Evolutionary conservation across 2,888 invertebrate species (phyloP).

Genomic region (Herminia tarsipennalis): DNA sequence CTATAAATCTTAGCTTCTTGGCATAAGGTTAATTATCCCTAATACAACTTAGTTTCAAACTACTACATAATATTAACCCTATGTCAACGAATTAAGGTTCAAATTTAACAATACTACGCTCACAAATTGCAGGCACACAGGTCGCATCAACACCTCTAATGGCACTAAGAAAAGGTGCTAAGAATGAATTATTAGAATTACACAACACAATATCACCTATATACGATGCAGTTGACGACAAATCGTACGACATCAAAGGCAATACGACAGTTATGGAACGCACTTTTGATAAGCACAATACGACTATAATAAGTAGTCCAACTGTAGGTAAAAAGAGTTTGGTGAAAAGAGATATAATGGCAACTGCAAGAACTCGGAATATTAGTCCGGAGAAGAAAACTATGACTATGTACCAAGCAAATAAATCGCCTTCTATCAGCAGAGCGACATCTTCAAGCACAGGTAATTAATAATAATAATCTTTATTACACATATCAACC

Average conservation of each 20-base stretch:
- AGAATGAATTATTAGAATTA: constrained; percentile 63
- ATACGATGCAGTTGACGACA: constrained; percentile 68
- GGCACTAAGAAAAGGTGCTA: constrained; percentile 53
- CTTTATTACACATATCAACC: too few species aligned
- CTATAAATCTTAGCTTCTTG: too few species aligned
- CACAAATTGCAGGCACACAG: constrained; percentile 59
- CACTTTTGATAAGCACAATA: constrained; percentile 60
- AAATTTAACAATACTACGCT: too few species aligned
- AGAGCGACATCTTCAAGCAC: constrained; percentile 48
- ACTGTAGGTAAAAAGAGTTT: constrained; percentile 64
- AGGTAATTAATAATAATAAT: constrained; percentile 53
- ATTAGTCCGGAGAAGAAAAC: constrained; percentile 64
- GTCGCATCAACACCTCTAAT: constrained; percentile 76
- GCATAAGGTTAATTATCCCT: too few species aligned
- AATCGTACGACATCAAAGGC: constrained; percentile 65
- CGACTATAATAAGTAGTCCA: constrained; percentile 68
- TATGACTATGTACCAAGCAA: too few species aligned
- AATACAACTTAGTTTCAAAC: too few species aligned
- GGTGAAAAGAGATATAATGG: constrained; percentile 69
- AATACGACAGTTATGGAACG: constrained; percentile 50
- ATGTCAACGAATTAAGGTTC: too few species aligned
- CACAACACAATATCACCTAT: constrained; percentile 79
- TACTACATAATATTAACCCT: too few species aligned
- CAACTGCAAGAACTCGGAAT: too few species aligned
- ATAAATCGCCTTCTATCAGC: constrained; percentile 15